A percentile compares a stretch with the other conserved stretches of the same genome.
These are phyloP conservation scores for Synaphobranchus kaupii DNA, from an alignment of 2,797 vertebrate genomes.

Conservation along the genomic window DNA sequence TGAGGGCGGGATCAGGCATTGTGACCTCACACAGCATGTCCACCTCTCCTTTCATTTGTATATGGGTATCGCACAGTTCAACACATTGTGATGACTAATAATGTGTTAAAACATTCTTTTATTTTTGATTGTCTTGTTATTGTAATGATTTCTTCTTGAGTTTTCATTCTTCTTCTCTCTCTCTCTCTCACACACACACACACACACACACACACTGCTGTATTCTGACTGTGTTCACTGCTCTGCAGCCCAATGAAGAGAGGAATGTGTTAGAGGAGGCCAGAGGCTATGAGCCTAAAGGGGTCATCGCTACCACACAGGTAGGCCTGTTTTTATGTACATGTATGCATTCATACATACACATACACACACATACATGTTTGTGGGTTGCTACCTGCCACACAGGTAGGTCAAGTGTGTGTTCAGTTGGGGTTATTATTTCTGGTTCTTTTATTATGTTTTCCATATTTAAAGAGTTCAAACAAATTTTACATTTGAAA, in stretches of 20 bases:
- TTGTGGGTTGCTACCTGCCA: background rate
- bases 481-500: background rate
- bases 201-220: background rate
- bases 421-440: background rate
- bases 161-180: background rate
- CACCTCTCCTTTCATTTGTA: background rate
- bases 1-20: background rate
- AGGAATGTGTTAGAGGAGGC: slow-evolving; percentile 94
- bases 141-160: background rate
- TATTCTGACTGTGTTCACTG: background rate
- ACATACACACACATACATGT: background rate
- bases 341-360: background rate
- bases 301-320: slow-evolving; percentile 26
- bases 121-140: background rate
- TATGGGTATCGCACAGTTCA: background rate
- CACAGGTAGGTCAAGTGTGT: background rate
- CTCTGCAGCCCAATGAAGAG: slow-evolving; percentile 90
- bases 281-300: slow-evolving; percentile 80
- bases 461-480: background rate
- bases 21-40: slow-evolving; percentile 7
- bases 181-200: background rate
- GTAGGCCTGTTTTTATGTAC: background rate
- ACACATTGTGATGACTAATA: background rate
- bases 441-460: background rate
- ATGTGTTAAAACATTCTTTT: background rate